phyloP scores from a whole-genome alignment of 2,113 vertebrate species.

The Grammomys dolichurus region DNA sequence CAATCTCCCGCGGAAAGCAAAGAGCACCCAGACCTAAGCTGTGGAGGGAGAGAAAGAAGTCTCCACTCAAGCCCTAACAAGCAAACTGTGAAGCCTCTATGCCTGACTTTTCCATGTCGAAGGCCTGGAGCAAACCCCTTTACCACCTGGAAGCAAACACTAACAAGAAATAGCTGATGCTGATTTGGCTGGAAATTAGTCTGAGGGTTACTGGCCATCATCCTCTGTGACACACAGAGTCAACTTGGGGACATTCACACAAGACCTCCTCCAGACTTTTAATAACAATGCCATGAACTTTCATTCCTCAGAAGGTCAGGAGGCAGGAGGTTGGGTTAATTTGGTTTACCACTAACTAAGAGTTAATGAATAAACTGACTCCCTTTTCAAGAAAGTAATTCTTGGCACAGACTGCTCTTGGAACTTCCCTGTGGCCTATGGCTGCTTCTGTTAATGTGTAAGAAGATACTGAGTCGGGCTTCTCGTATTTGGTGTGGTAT shows the following conservation, averaged over 20 bases:
- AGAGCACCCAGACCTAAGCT: background rate
- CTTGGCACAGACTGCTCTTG: background rate
- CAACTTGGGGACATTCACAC: background rate
- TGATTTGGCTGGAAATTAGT: background rate
- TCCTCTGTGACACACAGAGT: background rate
- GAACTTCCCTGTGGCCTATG: background rate
- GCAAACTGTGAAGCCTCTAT: rapidly evolving
- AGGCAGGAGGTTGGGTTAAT: background rate
- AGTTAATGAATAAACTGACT: background rate
- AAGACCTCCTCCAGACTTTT: background rate
- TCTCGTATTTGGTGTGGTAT: background rate
- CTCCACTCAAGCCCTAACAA: background rate
- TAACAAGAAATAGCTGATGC: background rate
- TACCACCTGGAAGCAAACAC: background rate
- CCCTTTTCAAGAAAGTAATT: background rate
- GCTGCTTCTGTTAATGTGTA: background rate
- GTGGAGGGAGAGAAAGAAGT: background rate
- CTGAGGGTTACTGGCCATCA: background rate
- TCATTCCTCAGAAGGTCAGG: background rate
- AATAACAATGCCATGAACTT: background rate
- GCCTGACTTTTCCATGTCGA: background rate
- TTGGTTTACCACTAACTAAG: background rate
- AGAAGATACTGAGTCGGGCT: background rate
- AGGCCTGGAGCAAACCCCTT: background rate
- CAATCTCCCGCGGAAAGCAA: background rate